Evolutionary conservation across 2,888 invertebrate species (phyloP).

Genomic region (Darwinula stevensoni): DNA sequence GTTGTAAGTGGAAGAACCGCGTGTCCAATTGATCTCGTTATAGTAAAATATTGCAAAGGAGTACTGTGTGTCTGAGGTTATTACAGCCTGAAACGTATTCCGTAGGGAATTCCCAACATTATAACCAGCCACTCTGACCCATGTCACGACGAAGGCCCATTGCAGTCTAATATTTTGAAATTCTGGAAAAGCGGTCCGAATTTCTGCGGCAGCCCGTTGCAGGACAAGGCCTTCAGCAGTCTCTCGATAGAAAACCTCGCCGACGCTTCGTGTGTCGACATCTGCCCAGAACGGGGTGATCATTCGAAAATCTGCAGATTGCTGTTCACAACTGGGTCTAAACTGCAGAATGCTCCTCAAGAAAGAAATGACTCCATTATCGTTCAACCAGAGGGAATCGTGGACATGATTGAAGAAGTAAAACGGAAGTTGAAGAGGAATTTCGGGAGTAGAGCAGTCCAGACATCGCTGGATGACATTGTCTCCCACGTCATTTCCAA

Average conservation of each 20-base stretch:
- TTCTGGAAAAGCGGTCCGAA: not conserved
- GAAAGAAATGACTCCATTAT: not conserved
- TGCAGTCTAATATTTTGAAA: not conserved
- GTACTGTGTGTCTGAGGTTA: not conserved
- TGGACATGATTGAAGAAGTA: not conserved
- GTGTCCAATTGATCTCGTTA: not conserved
- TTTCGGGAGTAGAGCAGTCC: not conserved
- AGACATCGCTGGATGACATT: too few species aligned
- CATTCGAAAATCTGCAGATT: not conserved
- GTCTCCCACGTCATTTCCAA: too few species aligned
- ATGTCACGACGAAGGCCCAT: not conserved
- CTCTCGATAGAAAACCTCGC: not conserved
- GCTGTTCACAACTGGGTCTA: not conserved
- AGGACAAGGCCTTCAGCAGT: not conserved
- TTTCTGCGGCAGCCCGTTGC: not conserved
- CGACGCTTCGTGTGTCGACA: not conserved
- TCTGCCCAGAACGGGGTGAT: not conserved
- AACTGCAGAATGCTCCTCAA: not conserved
- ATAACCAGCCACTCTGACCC: not conserved
- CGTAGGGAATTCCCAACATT: not conserved
- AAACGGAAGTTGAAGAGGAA: not conserved
- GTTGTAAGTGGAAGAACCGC: not conserved
- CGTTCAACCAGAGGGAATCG: not conserved
- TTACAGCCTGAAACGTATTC: not conserved
- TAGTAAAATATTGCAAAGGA: not conserved